phyloP scores from a whole-genome alignment of 2,888 invertebrate species.

The Amaurobius ferox region DNA sequence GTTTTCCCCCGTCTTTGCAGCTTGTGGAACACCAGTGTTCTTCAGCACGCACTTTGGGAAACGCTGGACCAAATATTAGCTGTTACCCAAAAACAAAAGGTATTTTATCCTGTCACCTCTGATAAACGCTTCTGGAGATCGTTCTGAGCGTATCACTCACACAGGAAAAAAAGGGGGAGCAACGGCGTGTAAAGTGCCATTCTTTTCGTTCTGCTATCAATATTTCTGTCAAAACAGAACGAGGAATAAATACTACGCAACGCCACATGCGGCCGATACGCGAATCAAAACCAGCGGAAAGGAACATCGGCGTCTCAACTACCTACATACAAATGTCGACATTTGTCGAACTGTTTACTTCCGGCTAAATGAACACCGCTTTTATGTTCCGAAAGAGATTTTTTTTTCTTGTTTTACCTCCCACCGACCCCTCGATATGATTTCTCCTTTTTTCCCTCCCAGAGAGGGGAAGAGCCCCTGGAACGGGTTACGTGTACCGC shows the following conservation, averaged over 20 bases:
- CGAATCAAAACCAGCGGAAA: slow-evolving; percentile 10
- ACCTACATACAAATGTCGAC: slow-evolving; percentile 40
- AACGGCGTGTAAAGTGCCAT: slow-evolving; percentile 16
- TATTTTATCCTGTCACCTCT: too few species aligned
- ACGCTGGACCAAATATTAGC: too few species aligned
- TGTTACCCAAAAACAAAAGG: too few species aligned
- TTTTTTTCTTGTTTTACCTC: background rate
- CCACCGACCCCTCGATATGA: background rate
- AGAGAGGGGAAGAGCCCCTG: background rate
- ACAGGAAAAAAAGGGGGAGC: background rate
- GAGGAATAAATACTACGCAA: slow-evolving; percentile 8
- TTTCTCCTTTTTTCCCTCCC: too few species aligned
- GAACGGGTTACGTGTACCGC: slow-evolving; percentile 20
- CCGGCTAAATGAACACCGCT: slow-evolving; percentile 23
- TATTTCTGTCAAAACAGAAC: slow-evolving; percentile 19
- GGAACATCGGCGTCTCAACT: background rate
- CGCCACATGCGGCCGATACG: background rate
- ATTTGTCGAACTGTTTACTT: slow-evolving; percentile 46
- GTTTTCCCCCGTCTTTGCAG: too few species aligned
- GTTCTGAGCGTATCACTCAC: too few species aligned
- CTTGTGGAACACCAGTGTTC: too few species aligned
- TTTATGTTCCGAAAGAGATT: slow-evolving; percentile 6
- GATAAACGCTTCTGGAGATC: too few species aligned
- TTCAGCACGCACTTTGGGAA: too few species aligned
- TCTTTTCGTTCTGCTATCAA: slow-evolving; percentile 17